Evolutionary conservation across 2,113 vertebrate species (phyloP).

Genomic region (Pomatorhinus ruficollis): DNA sequence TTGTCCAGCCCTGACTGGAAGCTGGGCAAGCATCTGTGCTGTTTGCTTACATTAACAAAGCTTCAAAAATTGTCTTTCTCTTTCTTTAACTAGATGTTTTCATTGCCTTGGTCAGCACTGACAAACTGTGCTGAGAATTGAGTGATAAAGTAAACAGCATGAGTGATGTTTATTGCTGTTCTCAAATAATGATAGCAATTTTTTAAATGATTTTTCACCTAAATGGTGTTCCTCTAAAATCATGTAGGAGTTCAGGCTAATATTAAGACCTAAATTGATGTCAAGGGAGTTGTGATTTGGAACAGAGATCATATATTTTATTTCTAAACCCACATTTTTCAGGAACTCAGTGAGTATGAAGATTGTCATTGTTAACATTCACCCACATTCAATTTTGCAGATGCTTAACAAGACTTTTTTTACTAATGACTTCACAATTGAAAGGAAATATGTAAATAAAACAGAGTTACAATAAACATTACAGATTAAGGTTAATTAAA

Average conservation of each 20-base stretch:
- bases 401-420: conserved; percentile 3
- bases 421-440: conserved; percentile 29
- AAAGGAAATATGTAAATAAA: conserved; percentile 33
- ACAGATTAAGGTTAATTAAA: not conserved
- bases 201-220: conserved; percentile 56
- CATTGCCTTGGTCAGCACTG: not conserved
- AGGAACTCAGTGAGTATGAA: not conserved
- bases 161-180: conserved; percentile 51
- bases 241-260: conserved; percentile 44
- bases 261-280: conserved; percentile 46
- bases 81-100: conserved; percentile 26
- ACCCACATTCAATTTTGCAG: conserved; percentile 6
- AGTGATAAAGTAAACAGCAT: conserved; percentile 42
- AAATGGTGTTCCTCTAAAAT: conserved; percentile 50
- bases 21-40: not conserved
- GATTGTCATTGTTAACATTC: conserved; percentile 15
- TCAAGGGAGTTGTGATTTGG: conserved; percentile 23
- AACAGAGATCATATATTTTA: conserved; percentile 45
- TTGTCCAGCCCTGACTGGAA: not conserved
- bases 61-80: not conserved
- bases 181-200: conserved; percentile 50
- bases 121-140: not conserved
- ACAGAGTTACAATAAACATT: conserved; percentile 5
- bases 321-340: conserved; percentile 24
- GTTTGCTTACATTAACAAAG: not conserved